phyloP scores from a whole-genome alignment of 2,888 invertebrate species.

The Temnothorax ravouxi region DNA sequence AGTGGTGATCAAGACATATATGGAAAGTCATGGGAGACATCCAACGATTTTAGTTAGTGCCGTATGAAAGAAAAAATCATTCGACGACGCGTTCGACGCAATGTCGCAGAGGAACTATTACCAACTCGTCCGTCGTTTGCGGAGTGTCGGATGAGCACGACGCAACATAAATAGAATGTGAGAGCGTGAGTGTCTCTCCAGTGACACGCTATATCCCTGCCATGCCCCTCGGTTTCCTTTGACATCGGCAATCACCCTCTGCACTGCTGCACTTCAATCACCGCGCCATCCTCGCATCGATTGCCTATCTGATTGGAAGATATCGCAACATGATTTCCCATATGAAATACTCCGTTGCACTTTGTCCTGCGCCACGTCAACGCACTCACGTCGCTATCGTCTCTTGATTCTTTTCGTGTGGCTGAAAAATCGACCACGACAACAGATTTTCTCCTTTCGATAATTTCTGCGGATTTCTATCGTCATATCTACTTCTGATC shows the following conservation, averaged over 20 bases:
- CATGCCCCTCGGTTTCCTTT: constrained; percentile 76
- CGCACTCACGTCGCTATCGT: constrained; percentile 33
- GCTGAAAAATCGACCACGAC: constrained; percentile 33
- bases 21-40: background rate
- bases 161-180: constrained; percentile 72
- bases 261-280: constrained; percentile 79
- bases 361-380: constrained; percentile 57
- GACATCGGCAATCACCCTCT: constrained; percentile 80
- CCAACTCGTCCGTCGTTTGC: constrained; percentile 37
- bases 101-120: constrained; percentile 52
- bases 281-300: constrained; percentile 73
- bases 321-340: constrained; percentile 78
- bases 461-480: constrained; percentile 21
- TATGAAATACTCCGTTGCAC: constrained; percentile 69
- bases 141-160: constrained; percentile 52
- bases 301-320: constrained; percentile 78
- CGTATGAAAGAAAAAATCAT: constrained; percentile 44
- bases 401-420: constrained; percentile 9
- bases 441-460: constrained; percentile 1
- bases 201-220: constrained; percentile 57
- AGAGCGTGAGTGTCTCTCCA: constrained; percentile 59
- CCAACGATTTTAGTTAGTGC: background rate
- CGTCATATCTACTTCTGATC: background rate
- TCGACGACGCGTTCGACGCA: constrained; percentile 47
- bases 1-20: background rate